These are phyloP conservation scores for Myiozetetes cayanensis DNA, from an alignment of 2,113 vertebrate genomes.

Conservation along the genomic window DNA sequence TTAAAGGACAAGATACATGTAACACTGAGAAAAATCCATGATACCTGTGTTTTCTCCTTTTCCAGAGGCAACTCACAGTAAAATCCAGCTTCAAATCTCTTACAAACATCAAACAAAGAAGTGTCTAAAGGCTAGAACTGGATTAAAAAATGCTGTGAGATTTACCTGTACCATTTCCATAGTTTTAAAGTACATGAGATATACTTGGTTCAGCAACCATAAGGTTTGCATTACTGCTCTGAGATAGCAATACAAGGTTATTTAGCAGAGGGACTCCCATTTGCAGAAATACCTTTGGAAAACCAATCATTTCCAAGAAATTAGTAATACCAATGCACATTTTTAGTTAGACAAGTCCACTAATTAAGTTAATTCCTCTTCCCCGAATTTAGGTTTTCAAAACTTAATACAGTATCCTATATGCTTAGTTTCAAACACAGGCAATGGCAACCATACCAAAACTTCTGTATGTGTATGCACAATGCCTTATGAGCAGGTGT, in stretches of 20 bases:
- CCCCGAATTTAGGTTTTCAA: neutral
- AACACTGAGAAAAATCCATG: neutral
- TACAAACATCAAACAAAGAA: neutral
- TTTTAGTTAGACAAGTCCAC: neutral
- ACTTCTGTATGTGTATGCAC: neutral
- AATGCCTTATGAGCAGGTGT: neutral
- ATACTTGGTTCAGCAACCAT: neutral
- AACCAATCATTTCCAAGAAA: neutral
- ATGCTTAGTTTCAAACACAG: neutral
- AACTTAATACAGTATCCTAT: neutral
- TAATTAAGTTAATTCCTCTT: neutral
- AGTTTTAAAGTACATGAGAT: neutral
- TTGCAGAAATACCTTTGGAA: neutral
- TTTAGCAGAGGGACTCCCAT: neutral
- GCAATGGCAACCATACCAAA: neutral
- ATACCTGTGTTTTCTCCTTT: neutral
- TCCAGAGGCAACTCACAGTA: neutral
- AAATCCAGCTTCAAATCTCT: neutral
- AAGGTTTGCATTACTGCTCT: neutral
- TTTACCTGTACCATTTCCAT: neutral
- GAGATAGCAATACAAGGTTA: neutral
- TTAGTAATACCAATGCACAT: accelerated
- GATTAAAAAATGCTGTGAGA: neutral
- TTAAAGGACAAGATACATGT: neutral
- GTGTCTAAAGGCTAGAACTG: neutral